Base-by-base conservation (phyloP, 1,140 invertebrate genomes). In the Campoletis sonorensis region DNA sequence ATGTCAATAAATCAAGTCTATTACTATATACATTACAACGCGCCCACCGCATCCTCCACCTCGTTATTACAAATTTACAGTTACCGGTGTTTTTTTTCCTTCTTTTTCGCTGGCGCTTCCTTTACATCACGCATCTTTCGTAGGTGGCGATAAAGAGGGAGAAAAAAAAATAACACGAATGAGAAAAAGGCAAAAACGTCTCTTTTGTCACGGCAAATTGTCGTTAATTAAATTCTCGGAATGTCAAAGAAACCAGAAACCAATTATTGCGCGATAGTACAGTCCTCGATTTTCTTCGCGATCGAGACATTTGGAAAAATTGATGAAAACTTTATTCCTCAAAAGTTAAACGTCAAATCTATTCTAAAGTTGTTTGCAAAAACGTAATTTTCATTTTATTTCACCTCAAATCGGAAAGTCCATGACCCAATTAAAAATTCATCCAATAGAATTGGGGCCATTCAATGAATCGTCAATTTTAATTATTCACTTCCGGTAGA, bases 1-100 rank as follows among this genome's bases (percentile, higher is more conserved):
- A 23, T 58, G 13, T 5, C 8, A 45, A 1, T 45, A 11, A 45
- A 21, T n/a, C 21, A 58, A 58, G 15, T 3, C 18, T 26, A 30
- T 21, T 33, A 33, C 40, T 73, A 10, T 58, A 71, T 71, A 61
- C 37, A n/a, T 26, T 54, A 51, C 68, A 54, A 40, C 23, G 78
- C 67, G 64, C 78, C 78, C 64, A 68, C 67, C 78, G 49, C 37
- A 79, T 75, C 71, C 79, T 81, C 73, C 58, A 54, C 72, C 77
- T 80, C 64, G 78, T 79, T 79, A 85, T 86, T 85, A 84, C 71
- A 81, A 40, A 64, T 83, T 84, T 84, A 83, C 79, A 77, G 67
- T 83, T 71, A 84, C 58, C 79, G 79, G 64, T 67, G 40, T 15
- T 61, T 67, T 49, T 45, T 64, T 67, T 27, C 15, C 26, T 26